phyloP scores from a whole-genome alignment of 2,888 invertebrate genomes.

The Masnerella sp. region DNA sequence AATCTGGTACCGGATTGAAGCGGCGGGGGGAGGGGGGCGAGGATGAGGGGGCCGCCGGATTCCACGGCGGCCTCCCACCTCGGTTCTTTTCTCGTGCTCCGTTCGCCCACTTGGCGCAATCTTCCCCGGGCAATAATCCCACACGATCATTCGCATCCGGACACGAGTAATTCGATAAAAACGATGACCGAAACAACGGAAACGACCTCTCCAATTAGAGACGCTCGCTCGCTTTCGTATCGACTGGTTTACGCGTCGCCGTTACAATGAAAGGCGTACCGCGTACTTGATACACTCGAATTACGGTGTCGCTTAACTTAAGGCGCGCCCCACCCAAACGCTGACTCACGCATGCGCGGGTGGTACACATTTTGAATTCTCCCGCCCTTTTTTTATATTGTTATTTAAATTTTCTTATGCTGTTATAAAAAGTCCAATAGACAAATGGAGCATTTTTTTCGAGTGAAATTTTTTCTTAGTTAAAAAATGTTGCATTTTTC shows the following conservation, averaged over 20 bases:
- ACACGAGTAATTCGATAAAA: slow-evolving; percentile 59
- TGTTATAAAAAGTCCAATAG: too few species aligned
- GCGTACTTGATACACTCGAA: slow-evolving; percentile 39
- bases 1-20: slow-evolving; percentile 30
- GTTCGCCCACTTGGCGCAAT: slow-evolving; percentile 58
- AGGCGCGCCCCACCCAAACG: slow-evolving; percentile 42
- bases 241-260: slow-evolving; percentile 46
- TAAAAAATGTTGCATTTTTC: too few species aligned
- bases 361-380: slow-evolving; percentile 28
- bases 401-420: too few species aligned
- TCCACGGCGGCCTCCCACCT: slow-evolving; percentile 43
- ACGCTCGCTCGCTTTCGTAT: slow-evolving; percentile 46
- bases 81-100: slow-evolving; percentile 33
- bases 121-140: slow-evolving; percentile 56
- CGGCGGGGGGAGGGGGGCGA: background rate
- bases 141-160: slow-evolving; percentile 59
- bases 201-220: slow-evolving; percentile 58
- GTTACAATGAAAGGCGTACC: slow-evolving; percentile 43
- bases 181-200: slow-evolving; percentile 59
- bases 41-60: slow-evolving; percentile 33
- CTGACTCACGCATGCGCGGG: slow-evolving; percentile 49
- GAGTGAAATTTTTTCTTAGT: too few species aligned
- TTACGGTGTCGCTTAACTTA: slow-evolving; percentile 30
- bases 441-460: too few species aligned
- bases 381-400: background rate